Evolutionary conservation across 2,113 vertebrate species (phyloP).

Genomic region (Uria aalge): DNA sequence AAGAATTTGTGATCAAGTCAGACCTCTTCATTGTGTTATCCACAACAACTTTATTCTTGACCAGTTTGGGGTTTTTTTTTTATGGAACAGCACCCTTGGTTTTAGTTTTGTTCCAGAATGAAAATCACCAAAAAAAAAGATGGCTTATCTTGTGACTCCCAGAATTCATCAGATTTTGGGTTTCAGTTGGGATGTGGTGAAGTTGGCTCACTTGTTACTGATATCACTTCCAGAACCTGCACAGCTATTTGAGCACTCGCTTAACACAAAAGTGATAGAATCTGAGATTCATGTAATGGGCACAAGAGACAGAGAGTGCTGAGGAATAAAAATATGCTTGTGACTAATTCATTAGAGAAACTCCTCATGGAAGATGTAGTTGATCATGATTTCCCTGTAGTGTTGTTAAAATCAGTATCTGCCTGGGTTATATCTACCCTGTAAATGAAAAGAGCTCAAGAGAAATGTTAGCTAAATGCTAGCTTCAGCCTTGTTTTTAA

Average conservation of each 20-base stretch:
- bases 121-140: background rate
- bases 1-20: background rate
- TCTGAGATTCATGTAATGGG: background rate
- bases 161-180: background rate
- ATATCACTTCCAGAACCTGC: background rate
- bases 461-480: background rate
- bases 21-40: background rate
- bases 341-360: conserved; percentile 17
- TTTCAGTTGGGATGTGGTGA: background rate
- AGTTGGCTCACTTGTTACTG: background rate
- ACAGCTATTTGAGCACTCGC: background rate
- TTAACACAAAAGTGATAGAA: background rate
- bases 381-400: conserved; percentile 22
- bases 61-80: background rate
- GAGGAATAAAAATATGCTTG: background rate
- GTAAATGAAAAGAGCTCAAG: background rate
- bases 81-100: background rate
- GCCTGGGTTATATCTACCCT: background rate
- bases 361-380: background rate
- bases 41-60: background rate
- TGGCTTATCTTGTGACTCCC: background rate
- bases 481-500: background rate
- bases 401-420: conserved; percentile 13
- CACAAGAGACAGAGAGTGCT: background rate
- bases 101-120: background rate